Evolutionary conservation across 2,797 vertebrate genomes (phyloP), one percentile per base, ranked within the genome.

Genomic region (Bradypus variegatus): DNA sequence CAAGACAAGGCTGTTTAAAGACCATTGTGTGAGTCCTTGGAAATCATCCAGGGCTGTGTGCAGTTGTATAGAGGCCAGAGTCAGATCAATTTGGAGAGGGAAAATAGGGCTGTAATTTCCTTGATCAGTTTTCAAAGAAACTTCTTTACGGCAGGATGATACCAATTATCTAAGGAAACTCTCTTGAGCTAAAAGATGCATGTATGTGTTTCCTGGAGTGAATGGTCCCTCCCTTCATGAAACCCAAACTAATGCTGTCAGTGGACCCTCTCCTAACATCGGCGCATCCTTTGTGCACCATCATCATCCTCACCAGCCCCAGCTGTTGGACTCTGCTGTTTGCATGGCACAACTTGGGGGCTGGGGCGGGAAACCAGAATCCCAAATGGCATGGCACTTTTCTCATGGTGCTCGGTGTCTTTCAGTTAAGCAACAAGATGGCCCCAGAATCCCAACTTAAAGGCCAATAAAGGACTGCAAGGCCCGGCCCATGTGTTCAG

Each of bases 91-190:
- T 11, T 41, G 79, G 58, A 88, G 90, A 75, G 18, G 31, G 73
- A 69, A 62, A 88, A 86, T 77, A 27, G 14, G 55, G 53, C 84
- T 90, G 65, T 60, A 13, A 58, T 79, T 79, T 94, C 78, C 94
- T 93, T 50, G 83, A 82, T 90, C n/a, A 15, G 69, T 88, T 93
- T 92, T 92, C 77, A 58, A 8, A 89, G 88, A 65, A 60, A 81
- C 67, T 89, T 62, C 62, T 14, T 92, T 29, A n/a, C 19, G 45
- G 75, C 64, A 58, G 58, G 58, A 90, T 90, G 80, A 53, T 48
- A 48, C 67, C 86, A 60, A 41, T 53, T 70, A 45, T 83, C 86
- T 70, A 67, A 73, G 87, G 82, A 86, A 70, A 86, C 48, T 41
- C 67, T 78, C 82, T 62, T 41, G 31, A 89, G 50, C 33, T 86